Evolutionary conservation across 2,113 vertebrate species (phyloP), one percentile per base, ranked within the genome.

Genomic region (Shinisaurus crocodilurus): DNA sequence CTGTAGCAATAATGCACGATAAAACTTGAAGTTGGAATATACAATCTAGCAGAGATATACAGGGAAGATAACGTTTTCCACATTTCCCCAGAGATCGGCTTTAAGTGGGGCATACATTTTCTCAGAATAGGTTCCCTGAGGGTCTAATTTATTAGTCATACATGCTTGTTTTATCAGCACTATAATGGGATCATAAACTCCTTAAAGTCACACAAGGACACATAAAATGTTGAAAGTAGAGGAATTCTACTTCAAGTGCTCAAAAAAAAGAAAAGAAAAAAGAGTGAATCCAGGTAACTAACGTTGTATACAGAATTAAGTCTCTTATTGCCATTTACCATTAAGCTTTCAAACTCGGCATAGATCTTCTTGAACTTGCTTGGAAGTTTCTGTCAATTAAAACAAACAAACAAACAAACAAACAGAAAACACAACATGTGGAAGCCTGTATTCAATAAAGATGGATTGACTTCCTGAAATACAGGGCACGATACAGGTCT

Each of bases 331-430:
- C 93, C 95, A 96, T 97, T 98, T 95, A 99, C 99, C 99, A 99
- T 99, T 95, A 99, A 96, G 97, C 98, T 99, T 97, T 99, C 99
- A 98, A 99, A 99, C 96, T 99, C 99, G 8, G 97, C 97, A 80
- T 99, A 99, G 97, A 98, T 99, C 98, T 99, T 99, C 97, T 98
- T 99, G 95, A 99, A 99, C 96, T 99, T 99, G 97, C 98, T 98
- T 90, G 99, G 99, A 96, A 99, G 98, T 98, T 99, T 99, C 99
- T 99, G 98, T 94, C 92, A 97, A 98, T 93, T n/a, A 97, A 98
- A 95, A 96, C 48, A 57, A 60, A 86, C 72, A 74, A 81, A 54
- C 79, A 81, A 13, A 50, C 48, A 85, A 45, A 32, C n/a, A n/a
- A n/a, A n/a, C n/a, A n/a, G n/a, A n/a, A 13, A 32, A 94, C 96